Evolutionary conservation across 2,797 vertebrate genomes (phyloP).

Genomic region (Heterohyrax brucei): DNA sequence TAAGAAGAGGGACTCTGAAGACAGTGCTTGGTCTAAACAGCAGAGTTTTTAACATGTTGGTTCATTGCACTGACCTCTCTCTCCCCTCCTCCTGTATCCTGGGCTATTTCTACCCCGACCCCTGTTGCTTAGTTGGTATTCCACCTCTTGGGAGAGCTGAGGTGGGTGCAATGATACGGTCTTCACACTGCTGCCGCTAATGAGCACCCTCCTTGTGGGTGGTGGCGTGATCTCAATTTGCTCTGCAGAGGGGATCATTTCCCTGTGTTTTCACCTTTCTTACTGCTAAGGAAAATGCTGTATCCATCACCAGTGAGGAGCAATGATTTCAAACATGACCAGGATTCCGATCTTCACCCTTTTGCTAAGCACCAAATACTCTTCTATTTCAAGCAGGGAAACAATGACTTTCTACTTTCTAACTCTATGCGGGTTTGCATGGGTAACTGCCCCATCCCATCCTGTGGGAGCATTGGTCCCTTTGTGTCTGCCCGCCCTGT

Average conservation of each 20-base stretch:
- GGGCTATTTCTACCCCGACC: neutral
- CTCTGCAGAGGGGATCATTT: neutral
- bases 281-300: neutral
- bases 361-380: slow-evolving; percentile 60
- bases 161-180: neutral
- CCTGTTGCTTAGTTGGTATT: neutral
- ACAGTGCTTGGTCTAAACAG: neutral
- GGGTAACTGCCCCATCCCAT: neutral
- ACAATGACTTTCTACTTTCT: slow-evolving; percentile 31
- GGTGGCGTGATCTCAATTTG: neutral
- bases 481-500: neutral
- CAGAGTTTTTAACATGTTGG: neutral
- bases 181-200: neutral
- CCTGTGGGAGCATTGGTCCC: neutral
- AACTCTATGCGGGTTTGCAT: slow-evolving; percentile 15
- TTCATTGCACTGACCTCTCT: neutral
- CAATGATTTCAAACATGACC: neutral
- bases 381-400: slow-evolving; percentile 50
- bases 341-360: neutral
- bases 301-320: neutral
- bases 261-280: neutral
- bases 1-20: neutral
- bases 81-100: too few relatives aligned
- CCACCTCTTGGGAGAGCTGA: neutral
- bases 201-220: neutral